Percentiles rank a stretch among this genome's conserved stretches.
Evolutionary conservation across 2,113 vertebrate genomes (phyloP).

Genomic region (Pangasianodon gigas): DNA sequence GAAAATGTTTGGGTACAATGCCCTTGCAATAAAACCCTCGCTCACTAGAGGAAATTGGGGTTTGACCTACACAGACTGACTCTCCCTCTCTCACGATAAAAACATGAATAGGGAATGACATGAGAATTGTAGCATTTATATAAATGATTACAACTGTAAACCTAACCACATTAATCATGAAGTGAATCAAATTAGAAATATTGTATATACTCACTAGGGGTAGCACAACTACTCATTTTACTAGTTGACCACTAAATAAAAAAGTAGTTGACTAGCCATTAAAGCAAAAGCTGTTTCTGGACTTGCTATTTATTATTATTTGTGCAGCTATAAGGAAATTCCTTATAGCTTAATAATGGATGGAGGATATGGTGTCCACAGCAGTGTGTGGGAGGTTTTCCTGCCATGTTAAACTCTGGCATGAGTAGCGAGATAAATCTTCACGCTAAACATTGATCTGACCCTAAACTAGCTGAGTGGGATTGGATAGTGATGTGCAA

Average conservation of each 20-base stretch:
- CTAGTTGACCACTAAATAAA: not conserved
- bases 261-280: not conserved
- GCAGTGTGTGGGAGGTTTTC: not conserved
- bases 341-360: not conserved
- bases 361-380: not conserved
- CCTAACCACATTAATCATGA: not conserved
- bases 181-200: not conserved
- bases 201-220: not conserved
- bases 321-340: not conserved
- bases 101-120: conserved; percentile 17
- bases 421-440: not conserved
- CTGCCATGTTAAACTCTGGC: not conserved
- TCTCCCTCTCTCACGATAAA: conserved; percentile 49
- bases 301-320: not conserved
- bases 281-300: not conserved
- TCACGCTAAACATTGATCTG: not conserved
- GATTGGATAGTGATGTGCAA: not conserved
- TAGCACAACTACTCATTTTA: not conserved
- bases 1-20: conserved; percentile 70
- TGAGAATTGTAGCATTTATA: conserved; percentile 4
- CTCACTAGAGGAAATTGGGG: conserved; percentile 66
- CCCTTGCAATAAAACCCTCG: conserved; percentile 60
- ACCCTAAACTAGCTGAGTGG: not conserved
- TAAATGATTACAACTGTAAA: not conserved
- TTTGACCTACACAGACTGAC: conserved; percentile 53